Percentiles rank a stretch among this genome's conserved stretches.
Evolutionary conservation across 2,113 vertebrate genomes (phyloP).

Genomic region (Symphodus melops): DNA sequence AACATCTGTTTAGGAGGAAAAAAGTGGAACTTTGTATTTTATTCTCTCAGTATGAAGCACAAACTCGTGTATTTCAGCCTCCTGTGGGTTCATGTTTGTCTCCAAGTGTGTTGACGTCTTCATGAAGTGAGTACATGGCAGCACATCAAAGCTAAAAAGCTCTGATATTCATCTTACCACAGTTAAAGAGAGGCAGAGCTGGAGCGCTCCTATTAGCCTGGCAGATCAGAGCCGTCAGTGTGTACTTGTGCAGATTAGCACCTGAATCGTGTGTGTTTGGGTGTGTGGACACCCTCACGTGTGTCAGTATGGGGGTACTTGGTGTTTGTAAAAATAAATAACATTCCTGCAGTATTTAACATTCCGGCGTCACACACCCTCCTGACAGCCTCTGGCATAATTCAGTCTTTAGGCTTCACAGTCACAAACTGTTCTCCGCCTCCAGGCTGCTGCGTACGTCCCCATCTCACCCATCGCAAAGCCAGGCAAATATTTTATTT

Average conservation of each 20-base stretch:
- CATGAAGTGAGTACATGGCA: slow-evolving; percentile 26
- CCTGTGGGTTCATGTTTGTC: not conserved
- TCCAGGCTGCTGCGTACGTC: slow-evolving; percentile 48
- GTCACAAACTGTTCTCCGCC: slow-evolving; percentile 66
- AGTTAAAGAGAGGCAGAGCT: slow-evolving; percentile 37
- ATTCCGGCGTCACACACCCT: slow-evolving; percentile 66
- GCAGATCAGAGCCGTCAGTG: slow-evolving; percentile 27
- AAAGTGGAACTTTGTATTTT: not conserved
- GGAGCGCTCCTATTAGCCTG: slow-evolving; percentile 36
- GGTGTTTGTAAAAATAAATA: slow-evolving; percentile 78
- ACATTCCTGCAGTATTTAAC: slow-evolving; percentile 72
- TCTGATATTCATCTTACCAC: slow-evolving; percentile 21
- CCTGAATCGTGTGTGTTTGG: slow-evolving; percentile 26
- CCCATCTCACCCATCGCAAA: slow-evolving; percentile 63
- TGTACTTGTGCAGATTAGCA: slow-evolving; percentile 12
- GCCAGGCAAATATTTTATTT: slow-evolving; percentile 82
- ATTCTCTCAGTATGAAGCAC: not conserved
- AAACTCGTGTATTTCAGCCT: slow-evolving; percentile 7
- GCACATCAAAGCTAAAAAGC: slow-evolving; percentile 32
- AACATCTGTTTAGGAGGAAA: slow-evolving; percentile 45
- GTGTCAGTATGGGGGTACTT: slow-evolving; percentile 26
- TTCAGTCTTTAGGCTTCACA: slow-evolving; percentile 71
- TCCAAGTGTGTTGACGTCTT: slow-evolving; percentile 35
- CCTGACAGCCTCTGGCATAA: slow-evolving; percentile 51
- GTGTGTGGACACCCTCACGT: slow-evolving; percentile 15